Conservation (phyloP, 1,140 invertebrate genomes). For the Cardiocondyla obscurior region DNA sequence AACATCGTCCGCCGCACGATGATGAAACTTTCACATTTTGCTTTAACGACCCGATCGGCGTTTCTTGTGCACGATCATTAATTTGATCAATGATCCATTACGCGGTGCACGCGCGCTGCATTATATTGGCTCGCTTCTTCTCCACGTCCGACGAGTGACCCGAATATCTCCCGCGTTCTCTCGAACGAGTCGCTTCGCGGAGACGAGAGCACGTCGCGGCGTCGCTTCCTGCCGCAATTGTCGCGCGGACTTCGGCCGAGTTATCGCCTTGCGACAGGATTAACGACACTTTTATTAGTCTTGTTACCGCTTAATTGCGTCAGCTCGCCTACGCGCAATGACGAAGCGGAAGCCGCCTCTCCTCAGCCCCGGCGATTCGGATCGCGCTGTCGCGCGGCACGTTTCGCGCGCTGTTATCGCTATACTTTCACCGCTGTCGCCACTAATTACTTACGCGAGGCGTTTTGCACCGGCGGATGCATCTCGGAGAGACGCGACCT, state of each 20-base stretch:
- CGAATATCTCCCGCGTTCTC: constrained; percentile 50
- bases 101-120: constrained; percentile 38
- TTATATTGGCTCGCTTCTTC: constrained; percentile 30
- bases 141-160: constrained; percentile 6
- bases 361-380: not conserved
- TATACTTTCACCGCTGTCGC: constrained; percentile 15
- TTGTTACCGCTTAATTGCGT: constrained; percentile 75
- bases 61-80: constrained; percentile 39
- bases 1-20: not conserved
- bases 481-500: constrained; percentile 54
- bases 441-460: constrained; percentile 40
- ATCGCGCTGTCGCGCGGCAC: not conserved
- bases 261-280: constrained; percentile 63
- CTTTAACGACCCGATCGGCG: constrained; percentile 20
- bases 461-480: constrained; percentile 8
- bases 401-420: not conserved
- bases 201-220: not conserved
- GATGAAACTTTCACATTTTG: constrained; percentile 46
- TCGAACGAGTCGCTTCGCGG: not conserved
- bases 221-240: constrained; percentile 70
- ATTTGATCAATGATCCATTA: constrained; percentile 52
- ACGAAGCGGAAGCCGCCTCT: constrained; percentile 50
- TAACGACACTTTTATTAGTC: constrained; percentile 79
- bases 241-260: constrained; percentile 61
- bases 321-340: constrained; percentile 70